Evolutionary conservation across 2,888 invertebrate genomes (phyloP).

Genomic region (Mythimna loreyi): DNA sequence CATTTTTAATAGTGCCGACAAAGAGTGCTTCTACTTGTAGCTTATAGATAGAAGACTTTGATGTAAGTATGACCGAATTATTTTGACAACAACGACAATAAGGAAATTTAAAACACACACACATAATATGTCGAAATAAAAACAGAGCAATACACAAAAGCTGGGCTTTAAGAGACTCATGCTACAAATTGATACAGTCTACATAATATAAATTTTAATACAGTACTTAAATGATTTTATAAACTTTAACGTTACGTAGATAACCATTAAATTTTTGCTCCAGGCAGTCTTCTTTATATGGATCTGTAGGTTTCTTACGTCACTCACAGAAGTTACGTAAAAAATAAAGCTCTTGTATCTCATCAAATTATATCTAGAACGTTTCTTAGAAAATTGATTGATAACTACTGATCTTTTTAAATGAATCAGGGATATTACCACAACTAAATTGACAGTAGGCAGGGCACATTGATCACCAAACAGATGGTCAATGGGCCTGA

Average conservation of each 20-base stretch:
- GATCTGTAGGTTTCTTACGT: slow-evolving; percentile 35
- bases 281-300: slow-evolving; percentile 38
- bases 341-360: slow-evolving; percentile 14
- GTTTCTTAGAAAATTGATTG: slow-evolving; percentile 14
- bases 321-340: slow-evolving; percentile 18
- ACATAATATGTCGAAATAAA: neutral
- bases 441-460: too few relatives aligned
- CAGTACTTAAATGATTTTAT: slow-evolving; percentile 7
- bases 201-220: slow-evolving; percentile 28
- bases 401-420: neutral
- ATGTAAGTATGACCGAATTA: neutral
- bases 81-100: neutral
- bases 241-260: slow-evolving; percentile 16
- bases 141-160: neutral
- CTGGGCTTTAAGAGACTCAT: neutral
- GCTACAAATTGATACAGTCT: neutral
- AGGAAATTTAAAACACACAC: neutral
- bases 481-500: too few relatives aligned
- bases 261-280: slow-evolving; percentile 28
- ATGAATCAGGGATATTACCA: too few relatives aligned
- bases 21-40: neutral
- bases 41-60: neutral
- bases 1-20: neutral
- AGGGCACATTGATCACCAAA: too few relatives aligned
- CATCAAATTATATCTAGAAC: slow-evolving; percentile 14